A percentile compares a stretch with the other conserved stretches of the same genome.
These are phyloP conservation scores for Brachionus paranguensis DNA, from an alignment of 1,140 invertebrate genomes.

Conservation along the genomic window DNA sequence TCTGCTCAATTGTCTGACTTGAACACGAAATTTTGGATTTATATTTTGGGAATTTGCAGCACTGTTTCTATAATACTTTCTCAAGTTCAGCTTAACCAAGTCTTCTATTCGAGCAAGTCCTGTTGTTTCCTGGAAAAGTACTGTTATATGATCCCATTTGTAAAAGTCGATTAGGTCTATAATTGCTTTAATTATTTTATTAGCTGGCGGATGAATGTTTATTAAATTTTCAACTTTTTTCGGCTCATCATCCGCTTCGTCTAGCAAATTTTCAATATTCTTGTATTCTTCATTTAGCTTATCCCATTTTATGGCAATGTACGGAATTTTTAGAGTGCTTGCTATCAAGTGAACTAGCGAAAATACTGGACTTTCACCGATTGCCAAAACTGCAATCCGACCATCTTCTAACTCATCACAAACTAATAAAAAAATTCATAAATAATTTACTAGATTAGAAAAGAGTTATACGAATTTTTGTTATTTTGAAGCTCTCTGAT, in stretches of 20 bases:
- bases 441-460: neutral
- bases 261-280: neutral
- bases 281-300: constrained; percentile 8
- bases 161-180: constrained; percentile 24
- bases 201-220: constrained; percentile 31
- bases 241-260: neutral
- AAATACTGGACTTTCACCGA: neutral
- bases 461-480: neutral
- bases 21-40: constrained; percentile 1
- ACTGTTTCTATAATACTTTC: neutral
- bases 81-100: neutral
- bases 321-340: neutral
- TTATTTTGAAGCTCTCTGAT: constrained; percentile 7
- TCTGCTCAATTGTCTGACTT: constrained; percentile 28
- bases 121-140: constrained; percentile 2
- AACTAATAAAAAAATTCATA: neutral
- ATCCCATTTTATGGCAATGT: constrained; percentile 15
- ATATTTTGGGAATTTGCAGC: neutral
- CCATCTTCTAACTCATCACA: constrained; percentile 33
- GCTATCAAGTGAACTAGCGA: neutral
- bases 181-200: neutral
- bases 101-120: constrained; percentile 23
- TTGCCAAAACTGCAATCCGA: neutral
- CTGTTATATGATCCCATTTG: constrained; percentile 34
- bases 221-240: neutral